Conservation (phyloP, 2,888 invertebrate genomes). For the Sminthurides aquaticus region DNA sequence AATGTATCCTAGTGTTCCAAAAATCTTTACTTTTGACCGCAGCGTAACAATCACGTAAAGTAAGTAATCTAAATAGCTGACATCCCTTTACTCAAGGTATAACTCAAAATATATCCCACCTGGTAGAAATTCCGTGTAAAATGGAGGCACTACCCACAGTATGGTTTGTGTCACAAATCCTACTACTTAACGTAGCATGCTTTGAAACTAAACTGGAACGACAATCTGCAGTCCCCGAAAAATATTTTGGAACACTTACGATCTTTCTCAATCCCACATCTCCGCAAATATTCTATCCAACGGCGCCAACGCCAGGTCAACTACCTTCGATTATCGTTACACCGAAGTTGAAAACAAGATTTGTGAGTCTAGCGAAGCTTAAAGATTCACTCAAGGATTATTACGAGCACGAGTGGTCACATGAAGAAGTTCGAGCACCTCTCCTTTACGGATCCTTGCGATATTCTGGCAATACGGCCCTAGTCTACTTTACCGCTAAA, state of each 20-base stretch:
- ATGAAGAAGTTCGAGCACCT: slow-evolving; percentile 10
- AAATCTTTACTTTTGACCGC: too few relatives aligned
- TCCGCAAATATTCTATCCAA: neutral
- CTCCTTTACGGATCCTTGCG: slow-evolving; percentile 15
- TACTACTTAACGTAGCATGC: too few relatives aligned
- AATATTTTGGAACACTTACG: too few relatives aligned
- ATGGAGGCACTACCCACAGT: neutral
- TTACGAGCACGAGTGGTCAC: slow-evolving; percentile 18
- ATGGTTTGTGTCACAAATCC: neutral
- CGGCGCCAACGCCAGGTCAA: neutral
- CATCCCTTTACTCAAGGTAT: too few relatives aligned
- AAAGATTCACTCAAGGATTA: neutral
- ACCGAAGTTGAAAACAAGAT: neutral
- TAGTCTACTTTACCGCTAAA: neutral
- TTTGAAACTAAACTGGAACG: too few relatives aligned
- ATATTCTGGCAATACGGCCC: slow-evolving; percentile 7
- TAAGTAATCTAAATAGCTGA: too few relatives aligned
- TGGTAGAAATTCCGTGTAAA: too few relatives aligned
- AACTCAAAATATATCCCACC: too few relatives aligned
- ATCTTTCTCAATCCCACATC: too few relatives aligned
- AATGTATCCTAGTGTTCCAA: too few relatives aligned
- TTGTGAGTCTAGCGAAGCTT: neutral
- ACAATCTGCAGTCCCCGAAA: too few relatives aligned
- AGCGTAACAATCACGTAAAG: too few relatives aligned
- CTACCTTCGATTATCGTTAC: neutral